Conservation (phyloP, 2,113 vertebrate genomes). For the Odontophorus gujanensis region DNA sequence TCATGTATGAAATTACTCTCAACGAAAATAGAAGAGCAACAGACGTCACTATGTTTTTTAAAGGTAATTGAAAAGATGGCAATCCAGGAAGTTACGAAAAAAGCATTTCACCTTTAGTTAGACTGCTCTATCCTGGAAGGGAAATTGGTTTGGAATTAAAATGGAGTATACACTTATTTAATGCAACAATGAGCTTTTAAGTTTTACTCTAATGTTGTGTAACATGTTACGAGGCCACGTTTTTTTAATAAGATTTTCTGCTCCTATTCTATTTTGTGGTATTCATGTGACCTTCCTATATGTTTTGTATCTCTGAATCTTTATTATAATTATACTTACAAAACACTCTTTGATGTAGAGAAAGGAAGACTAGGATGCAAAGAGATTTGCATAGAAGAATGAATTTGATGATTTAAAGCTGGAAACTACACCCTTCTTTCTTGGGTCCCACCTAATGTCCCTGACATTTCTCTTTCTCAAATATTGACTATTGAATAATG, state of each 20-base stretch:
- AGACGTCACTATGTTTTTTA: neutral
- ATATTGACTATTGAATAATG: neutral
- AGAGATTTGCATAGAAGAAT: neutral
- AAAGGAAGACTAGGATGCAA: neutral
- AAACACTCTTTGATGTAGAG: neutral
- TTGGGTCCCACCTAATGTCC: neutral
- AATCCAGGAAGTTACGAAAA: neutral
- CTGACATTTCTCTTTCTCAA: neutral
- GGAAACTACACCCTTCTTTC: neutral
- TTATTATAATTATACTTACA: neutral
- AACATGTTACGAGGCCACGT: rapidly evolving
- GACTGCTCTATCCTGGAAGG: neutral
- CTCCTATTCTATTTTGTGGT: neutral
- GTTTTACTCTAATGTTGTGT: neutral
- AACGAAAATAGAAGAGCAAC: neutral
- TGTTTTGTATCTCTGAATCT: neutral
- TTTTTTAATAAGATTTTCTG: constrained; percentile 24
- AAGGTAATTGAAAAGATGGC: neutral
- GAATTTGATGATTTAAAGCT: neutral
- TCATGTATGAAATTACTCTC: too few relatives aligned
- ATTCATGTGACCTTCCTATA: neutral
- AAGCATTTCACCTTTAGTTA: neutral
- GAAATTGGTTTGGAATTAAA: neutral
- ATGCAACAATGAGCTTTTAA: neutral
- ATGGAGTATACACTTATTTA: neutral